Conservation (phyloP, 2,888 invertebrate species). For the Drosophila infuscata region DNA sequence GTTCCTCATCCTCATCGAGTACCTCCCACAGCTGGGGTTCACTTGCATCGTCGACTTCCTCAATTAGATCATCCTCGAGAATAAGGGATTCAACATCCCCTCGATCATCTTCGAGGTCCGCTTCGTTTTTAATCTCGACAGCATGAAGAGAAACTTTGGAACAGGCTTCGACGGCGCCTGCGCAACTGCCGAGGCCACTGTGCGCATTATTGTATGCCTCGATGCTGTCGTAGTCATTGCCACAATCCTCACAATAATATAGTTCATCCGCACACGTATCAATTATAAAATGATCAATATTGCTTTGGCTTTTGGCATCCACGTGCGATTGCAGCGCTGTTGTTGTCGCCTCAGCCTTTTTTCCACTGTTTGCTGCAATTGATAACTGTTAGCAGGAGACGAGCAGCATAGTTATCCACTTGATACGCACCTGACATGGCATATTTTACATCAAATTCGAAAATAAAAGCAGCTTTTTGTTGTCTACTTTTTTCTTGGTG, state of each 20-base stretch:
- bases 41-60: conserved; percentile 35
- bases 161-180: conserved; percentile 13
- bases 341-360: background rate
- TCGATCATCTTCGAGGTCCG: conserved; percentile 10
- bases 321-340: conserved; percentile 33
- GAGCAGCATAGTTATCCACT: background rate
- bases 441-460: conserved; percentile 18
- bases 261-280: conserved; percentile 39
- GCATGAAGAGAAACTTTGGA: conserved; percentile 25
- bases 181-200: conserved; percentile 26
- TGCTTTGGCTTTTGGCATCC: conserved; percentile 27
- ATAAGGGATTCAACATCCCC: conserved; percentile 25
- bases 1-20: conserved; percentile 40
- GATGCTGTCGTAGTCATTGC: conserved; percentile 43
- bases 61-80: conserved; percentile 34
- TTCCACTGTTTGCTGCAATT: conserved; percentile 18
- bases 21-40: conserved; percentile 62
- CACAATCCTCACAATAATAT: conserved; percentile 57
- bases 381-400: background rate
- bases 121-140: conserved; percentile 39
- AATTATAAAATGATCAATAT: conserved; percentile 51
- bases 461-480: conserved; percentile 2
- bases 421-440: conserved; percentile 58
- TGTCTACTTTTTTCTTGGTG: conserved; percentile 15
- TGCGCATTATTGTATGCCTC: conserved; percentile 51